Percentiles rank a stretch among this genome's conserved stretches.
phyloP scores from a whole-genome alignment of 2,797 vertebrate genomes.

The Percopsis omiscomaycus region DNA sequence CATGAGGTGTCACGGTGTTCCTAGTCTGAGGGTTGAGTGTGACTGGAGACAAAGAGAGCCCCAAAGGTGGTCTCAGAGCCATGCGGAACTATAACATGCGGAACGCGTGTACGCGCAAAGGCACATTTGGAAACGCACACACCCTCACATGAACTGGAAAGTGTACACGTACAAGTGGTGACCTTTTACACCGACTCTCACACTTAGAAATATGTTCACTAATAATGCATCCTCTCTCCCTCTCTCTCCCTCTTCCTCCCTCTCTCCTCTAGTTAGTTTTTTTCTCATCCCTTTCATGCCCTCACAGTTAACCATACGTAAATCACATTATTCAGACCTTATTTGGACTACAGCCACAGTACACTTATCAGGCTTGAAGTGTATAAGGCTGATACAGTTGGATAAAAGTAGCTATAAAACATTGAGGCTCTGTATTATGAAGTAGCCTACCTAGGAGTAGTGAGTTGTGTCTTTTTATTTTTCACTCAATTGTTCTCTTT shows the following conservation, averaged over 20 bases:
- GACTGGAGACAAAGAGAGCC: conserved; percentile 23
- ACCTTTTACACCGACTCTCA: conserved; percentile 24
- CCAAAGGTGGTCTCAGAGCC: not conserved
- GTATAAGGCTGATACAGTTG: no score
- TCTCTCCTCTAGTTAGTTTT: conserved; percentile 2
- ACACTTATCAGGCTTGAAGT: no score
- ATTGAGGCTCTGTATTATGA: no score
- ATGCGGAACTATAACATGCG: no score
- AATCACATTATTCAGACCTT: conserved; percentile 25
- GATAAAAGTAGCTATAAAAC: no score
- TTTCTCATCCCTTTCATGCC: conserved; percentile 16
- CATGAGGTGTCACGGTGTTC: conserved; percentile 17
- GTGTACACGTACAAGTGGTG: not conserved
- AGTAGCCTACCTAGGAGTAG: no score
- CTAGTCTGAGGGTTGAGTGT: conserved; percentile 1
- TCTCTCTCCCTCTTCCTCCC: conserved; percentile 19
- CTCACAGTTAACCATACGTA: conserved; percentile 33
- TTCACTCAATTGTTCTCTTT: not conserved
- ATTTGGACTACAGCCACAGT: conserved; percentile 15
- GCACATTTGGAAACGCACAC: not conserved
- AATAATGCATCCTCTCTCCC: not conserved
- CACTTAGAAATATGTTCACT: not conserved
- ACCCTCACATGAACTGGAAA: not conserved
- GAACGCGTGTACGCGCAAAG: not conserved
- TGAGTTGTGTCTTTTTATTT: not conserved